Evolutionary conservation across 2,888 invertebrate species (phyloP), one percentile per base, ranked within the genome.

Genomic region (Axea sp.): DNA sequence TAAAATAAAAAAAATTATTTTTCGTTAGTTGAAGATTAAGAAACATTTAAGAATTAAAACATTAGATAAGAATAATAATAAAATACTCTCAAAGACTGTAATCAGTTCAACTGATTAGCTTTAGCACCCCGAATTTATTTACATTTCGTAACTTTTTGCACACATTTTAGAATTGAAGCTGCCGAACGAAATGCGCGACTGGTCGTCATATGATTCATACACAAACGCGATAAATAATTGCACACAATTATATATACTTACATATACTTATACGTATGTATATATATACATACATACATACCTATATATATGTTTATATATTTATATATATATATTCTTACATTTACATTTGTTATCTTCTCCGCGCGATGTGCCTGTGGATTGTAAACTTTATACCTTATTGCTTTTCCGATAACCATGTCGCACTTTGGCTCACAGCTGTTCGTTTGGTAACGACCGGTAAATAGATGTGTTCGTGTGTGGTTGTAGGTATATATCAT

Each of bases 301-400:
- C 19, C 4, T 19, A 19, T 4, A 19, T 4, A 19, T 19, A 15
- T 19, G 73, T 76, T 45, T 73, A 71, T 12, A 5, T 12, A 67
- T 77, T 76, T 76, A 49, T 71, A 75, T 76, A 79, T 78, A 76
- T 77, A 80, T 78, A 77, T 78, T 78, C 78, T 80, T 81, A 80
- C 77, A 80, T 81, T 79, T 81, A 80, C 77, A 81, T 77, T 80
- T 77, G 75, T 76, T 78, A 79, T 76, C 71, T 69, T 67, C 62
- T 24, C 68, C 71, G 72, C 78, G 79, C 82, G 80, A 80, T 77
- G 77, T 80, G 81, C 78, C 77, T 76, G 78, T 77, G 81, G 79
- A 81, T 83, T 84, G 78, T 84, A 85, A 84, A 85, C 82, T 87
- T 83, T 82, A 82, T 86, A 86, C 86, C 86, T 86, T 86, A 86